Base-by-base conservation (phyloP, 2,888 invertebrate genomes). In the Clanis bilineata region DNA sequence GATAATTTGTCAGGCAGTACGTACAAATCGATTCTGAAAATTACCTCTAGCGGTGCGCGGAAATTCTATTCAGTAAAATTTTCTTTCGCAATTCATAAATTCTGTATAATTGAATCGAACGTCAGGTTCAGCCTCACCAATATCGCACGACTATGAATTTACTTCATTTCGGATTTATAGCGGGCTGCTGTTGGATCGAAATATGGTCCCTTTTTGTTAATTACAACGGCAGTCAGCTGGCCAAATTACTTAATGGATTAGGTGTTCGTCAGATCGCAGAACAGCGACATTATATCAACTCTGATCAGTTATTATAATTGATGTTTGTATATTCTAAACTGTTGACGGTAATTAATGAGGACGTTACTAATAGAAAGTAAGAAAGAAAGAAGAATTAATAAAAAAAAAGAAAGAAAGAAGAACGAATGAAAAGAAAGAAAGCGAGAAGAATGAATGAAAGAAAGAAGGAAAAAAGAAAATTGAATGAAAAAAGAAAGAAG, bases 101-200 rank as follows among this genome's bases (percentile, higher is more conserved):
- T 88, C 74, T 83, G 82, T 74, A 85, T 89, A 88, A 88, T 88
- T 86, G 86, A 87, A 86, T 88, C 71, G 79, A 82, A 82, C 79
- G 85, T 82, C 85, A 81, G 77, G 69, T 68, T 79, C 76, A 79
- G 76, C 76, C 75, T 77, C 76, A 74, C 80, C 79, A 76, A 79
- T 83, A 80, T 83, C 76, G 77, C 75, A 74, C 78, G 79, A 79
- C 82, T 77, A 80, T 76, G 79, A 83, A 80, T 85, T 80, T 76
- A 79, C 77, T 80, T 80, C 78, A 75, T 78, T 77, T 72, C 61
- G 68, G 74, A 83, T 84, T 83, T 80, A 80, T 69, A 63, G 59
- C 41, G 55, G 57, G 57, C 56, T 45, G 61, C 64, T 61, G 57
- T 57, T 61, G 60, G 63, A 66, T 69, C 59, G 60, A 68, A 71